Conservation (phyloP, 1,140 invertebrate species). For the Trichonephila clavata region DNA sequence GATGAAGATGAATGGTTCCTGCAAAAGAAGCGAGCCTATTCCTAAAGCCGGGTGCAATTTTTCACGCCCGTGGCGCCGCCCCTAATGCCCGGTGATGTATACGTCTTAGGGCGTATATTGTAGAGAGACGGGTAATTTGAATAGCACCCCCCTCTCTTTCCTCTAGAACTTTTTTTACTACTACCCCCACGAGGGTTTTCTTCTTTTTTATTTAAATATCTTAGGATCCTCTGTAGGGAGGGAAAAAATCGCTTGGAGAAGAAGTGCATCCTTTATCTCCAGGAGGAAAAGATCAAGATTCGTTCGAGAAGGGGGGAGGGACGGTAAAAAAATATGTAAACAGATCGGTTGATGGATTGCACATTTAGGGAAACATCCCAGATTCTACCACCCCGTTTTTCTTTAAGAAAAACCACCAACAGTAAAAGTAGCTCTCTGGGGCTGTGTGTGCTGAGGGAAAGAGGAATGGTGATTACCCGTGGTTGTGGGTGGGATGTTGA, state of each 20-base stretch:
- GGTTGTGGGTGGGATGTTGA: conserved; percentile 1
- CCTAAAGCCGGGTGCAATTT: conserved; percentile 72
- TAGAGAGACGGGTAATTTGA: conserved; percentile 73
- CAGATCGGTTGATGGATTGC: conserved; percentile 75
- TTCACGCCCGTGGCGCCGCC: conserved; percentile 74
- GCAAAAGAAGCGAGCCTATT: conserved; percentile 51
- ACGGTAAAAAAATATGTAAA: conserved; percentile 72
- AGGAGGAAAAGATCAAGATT: conserved; percentile 71
- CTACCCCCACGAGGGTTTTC: conserved; percentile 23
- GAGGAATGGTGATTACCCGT: conserved; percentile 16
- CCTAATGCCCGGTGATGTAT: conserved; percentile 75
- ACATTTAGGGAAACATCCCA: conserved; percentile 73
- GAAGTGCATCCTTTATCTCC: conserved; percentile 70
- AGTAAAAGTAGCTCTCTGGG: conserved; percentile 11
- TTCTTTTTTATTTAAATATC: conserved; percentile 65
- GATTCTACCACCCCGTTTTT: conserved; percentile 36
- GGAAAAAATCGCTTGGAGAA: conserved; percentile 13
- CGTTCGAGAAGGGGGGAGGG: conserved; percentile 21
- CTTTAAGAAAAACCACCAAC: conserved; percentile 43
- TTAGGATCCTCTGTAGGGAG: neutral
- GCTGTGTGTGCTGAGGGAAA: neutral
- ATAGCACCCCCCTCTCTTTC: conserved; percentile 50
- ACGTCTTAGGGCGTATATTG: conserved; percentile 71
- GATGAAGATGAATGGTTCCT: conserved; percentile 73
- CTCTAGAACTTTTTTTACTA: neutral